Base-by-base conservation (phyloP, 2,888 invertebrate genomes). In the Gastracanthus pulcherrimus region DNA sequence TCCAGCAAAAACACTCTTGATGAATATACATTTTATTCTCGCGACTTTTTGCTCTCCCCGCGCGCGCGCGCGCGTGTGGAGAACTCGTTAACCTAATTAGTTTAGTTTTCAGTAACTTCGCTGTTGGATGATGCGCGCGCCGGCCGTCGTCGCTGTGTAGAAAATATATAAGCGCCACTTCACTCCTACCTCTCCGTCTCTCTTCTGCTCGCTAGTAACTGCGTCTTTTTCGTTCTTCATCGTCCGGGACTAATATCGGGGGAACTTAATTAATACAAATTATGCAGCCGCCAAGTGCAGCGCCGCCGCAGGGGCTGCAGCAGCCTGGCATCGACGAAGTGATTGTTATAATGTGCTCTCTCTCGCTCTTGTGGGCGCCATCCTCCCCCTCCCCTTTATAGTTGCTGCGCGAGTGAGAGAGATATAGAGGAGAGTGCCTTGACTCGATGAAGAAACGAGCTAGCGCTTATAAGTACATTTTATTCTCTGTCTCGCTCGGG, bases 21-120 rank as follows among this genome's bases (percentile, higher is more conserved):
- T n/a, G n/a, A n/a, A n/a, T 31, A 16, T 11, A 13, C 31, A 34
- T 51, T 45, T 51, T 45, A 23, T 34, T 19, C 51, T 51, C 48
- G 48, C 29, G 36, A 55, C 36, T 38, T 26, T 75, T 66, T 75
- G 7, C 16, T 13, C 29, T 41, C 64, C 64, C 6, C 48, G 62
- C 62, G 13, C 16, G 26, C 62, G 72, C 58, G 0, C 55, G 66
- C 64, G 16, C n/a, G n/a, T n/a, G n/a, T 9, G 29, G 66, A 72
- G 60, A 74, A 75, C 82, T 82, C 80, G 82, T 85, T 85, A 84
- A 85, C 84, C 83, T 81, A 84, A 84, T 85, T 84, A 82, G 76
- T 82, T 82, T 75, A 74, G 84, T 83, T 83, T 84, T 78, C 70
- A 60, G 69, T 45, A 80, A 71, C 55, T 80, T 71, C 23, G 31